These are phyloP conservation scores for Buteo buteo DNA, from an alignment of 2,113 vertebrate genomes.

Conservation along the genomic window DNA sequence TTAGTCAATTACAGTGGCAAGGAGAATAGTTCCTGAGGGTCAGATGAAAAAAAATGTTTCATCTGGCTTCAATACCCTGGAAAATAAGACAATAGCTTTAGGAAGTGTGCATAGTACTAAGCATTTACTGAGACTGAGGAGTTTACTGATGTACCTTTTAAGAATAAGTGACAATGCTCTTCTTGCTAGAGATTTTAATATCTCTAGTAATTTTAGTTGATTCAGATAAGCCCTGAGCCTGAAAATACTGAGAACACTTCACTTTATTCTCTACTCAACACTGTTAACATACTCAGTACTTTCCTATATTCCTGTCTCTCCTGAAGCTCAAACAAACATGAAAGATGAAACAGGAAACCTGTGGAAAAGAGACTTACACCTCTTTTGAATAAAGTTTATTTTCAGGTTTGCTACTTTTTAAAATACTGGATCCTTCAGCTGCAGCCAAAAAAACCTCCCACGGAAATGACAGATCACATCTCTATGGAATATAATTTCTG, in stretches of 20 bases:
- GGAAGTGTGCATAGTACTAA: background rate
- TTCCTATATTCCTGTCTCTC: background rate
- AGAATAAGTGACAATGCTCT: background rate
- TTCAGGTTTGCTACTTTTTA: slow-evolving; percentile 51
- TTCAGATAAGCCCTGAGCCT: background rate
- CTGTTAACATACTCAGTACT: background rate
- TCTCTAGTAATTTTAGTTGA: background rate
- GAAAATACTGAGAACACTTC: background rate
- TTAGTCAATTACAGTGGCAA: background rate
- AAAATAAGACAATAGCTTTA: background rate
- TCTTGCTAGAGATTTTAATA: background rate
- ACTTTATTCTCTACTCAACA: slow-evolving; percentile 6
- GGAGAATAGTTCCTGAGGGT: background rate
- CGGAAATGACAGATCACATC: slow-evolving; percentile 26
- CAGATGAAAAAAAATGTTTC: background rate
- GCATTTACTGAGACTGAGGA: background rate
- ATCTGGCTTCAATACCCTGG: background rate
- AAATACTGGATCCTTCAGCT: slow-evolving; percentile 29
- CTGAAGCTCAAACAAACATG: slow-evolving; percentile 55
- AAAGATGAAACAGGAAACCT: slow-evolving; percentile 41
- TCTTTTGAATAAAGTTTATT: slow-evolving; percentile 47
- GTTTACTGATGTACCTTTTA: background rate
- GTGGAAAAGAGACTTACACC: slow-evolving; percentile 14
- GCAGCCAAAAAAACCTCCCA: background rate
- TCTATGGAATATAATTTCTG: slow-evolving; percentile 35